These are phyloP conservation scores for Melanogrammus aeglefinus DNA, from an alignment of 2,797 vertebrate species.

Conservation along the genomic window DNA sequence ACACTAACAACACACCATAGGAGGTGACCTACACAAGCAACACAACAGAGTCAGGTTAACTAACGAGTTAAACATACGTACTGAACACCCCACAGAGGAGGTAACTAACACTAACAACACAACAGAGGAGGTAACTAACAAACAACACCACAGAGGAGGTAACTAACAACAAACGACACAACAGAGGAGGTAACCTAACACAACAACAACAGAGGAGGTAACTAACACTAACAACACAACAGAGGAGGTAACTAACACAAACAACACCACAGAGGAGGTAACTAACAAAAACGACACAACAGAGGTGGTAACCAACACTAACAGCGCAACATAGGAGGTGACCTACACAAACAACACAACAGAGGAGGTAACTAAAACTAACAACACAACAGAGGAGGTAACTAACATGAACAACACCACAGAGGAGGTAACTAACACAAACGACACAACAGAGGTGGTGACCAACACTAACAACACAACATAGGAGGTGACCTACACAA, in stretches of 20 bases:
- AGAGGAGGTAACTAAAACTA: conserved; percentile 65
- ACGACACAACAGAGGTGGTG: too few species aligned
- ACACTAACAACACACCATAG: not conserved
- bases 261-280: conserved; percentile 64
- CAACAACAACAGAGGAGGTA: too few species aligned
- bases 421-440: too few species aligned
- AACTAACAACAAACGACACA: too few species aligned
- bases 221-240: not conserved
- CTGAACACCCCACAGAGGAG: too few species aligned
- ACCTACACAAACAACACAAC: not conserved
- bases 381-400: conserved; percentile 74
- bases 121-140: conserved; percentile 63
- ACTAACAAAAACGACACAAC: not conserved
- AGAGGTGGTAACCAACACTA: conserved; percentile 62
- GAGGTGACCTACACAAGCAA: not conserved
- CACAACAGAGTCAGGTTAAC: too few species aligned
- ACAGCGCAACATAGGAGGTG: conserved; percentile 64
- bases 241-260: conserved; percentile 62
- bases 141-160: not conserved
- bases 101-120: too few species aligned
- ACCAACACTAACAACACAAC: not conserved
- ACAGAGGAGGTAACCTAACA: too few species aligned
- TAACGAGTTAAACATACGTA: too few species aligned
- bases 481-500: not conserved
- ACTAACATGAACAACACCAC: not conserved